Evolutionary conservation across 2,888 invertebrate species (phyloP), one percentile per base, ranked within the genome.

Genomic region (Dicyrtoma fusca): DNA sequence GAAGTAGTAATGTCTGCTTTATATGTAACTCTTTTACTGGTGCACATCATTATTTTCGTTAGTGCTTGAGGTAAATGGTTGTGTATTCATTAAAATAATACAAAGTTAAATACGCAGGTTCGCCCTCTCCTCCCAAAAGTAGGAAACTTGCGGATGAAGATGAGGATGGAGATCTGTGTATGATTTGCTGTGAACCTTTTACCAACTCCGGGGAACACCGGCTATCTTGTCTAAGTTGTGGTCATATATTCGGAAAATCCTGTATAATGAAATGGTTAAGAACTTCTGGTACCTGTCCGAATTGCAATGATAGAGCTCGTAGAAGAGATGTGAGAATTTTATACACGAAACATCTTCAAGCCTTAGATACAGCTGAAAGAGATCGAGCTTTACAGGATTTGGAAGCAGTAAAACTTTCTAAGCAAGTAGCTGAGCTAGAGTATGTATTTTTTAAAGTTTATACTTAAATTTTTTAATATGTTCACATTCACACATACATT

Each of bases 161-260:
- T 53, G 84, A 84, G n/a, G 88, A 89, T 1, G 91, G 90, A 0
- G 87, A 89, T 81, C 87, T 87, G 0, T 97, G 97, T 81, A 89
- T 94, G 0, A 95, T 97, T 77, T 97, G 97, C 82, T 86, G 95
- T 76, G 96, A 96, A 70, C 84, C 87, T 1, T 97, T 95, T 93
- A 92, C 91, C 3, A 93, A 90, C 82, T 88, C 90, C 0, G 97
- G 96, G 0, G 88, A 88, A 0, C 97, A 97, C 83, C 87, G 95
- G 68, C 84, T 97, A 1, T 91, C 91, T n/a, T 90, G 93, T 0
- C 84, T 97, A 10, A 90, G 90, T 82, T 97, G 97, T 83, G 97
- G 97, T 0, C 97, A 97, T 84, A 84, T 97, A 8, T 97, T 95
- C 84, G 97, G 97, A 0, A 84, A 88, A 0, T 86, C 87, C 19